Evolutionary conservation across 2,113 vertebrate species (phyloP).

Genomic region (Apteryx mantelli): DNA sequence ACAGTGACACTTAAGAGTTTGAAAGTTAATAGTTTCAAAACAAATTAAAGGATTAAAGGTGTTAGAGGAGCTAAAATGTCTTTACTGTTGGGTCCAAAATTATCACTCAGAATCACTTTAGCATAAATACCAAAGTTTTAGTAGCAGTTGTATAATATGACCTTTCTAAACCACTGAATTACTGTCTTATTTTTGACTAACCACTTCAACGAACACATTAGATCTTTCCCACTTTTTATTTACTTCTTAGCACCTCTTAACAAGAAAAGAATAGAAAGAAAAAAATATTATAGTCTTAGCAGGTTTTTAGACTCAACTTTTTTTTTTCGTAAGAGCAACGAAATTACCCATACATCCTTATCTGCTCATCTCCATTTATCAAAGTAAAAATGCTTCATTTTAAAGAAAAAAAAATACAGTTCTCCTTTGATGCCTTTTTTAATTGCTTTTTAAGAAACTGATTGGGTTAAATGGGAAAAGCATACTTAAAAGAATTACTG

Average conservation of each 20-base stretch:
- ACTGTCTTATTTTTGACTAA: neutral
- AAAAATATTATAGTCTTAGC: neutral
- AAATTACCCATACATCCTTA: neutral
- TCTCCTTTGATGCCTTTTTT: neutral
- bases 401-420: neutral
- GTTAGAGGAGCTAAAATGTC: neutral
- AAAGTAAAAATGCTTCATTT: neutral
- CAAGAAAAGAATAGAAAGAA: neutral
- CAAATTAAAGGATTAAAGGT: conserved; percentile 18
- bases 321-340: neutral
- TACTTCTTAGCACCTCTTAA: neutral
- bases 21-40: neutral
- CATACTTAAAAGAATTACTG: neutral
- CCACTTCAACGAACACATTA: neutral
- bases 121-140: neutral
- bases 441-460: neutral
- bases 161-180: neutral
- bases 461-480: neutral
- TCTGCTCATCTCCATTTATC: neutral
- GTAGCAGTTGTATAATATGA: neutral
- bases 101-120: neutral
- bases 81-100: neutral
- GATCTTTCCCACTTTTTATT: neutral
- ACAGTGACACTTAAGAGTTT: neutral
- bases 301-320: neutral